Base-by-base conservation (phyloP, 2,888 invertebrate species). In the Cryptocephalus primarius region DNA sequence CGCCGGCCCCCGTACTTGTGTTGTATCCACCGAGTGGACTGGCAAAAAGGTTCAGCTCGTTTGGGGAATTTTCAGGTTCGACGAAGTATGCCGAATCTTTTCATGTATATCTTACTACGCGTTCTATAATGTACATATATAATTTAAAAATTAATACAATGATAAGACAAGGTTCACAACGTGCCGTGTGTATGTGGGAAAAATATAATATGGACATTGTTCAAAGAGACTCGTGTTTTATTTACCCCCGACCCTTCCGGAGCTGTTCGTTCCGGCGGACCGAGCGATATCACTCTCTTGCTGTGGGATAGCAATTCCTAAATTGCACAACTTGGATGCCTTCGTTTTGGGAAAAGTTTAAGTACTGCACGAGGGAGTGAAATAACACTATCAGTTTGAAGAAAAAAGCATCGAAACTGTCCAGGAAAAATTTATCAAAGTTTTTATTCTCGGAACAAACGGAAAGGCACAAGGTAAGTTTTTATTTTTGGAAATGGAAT, bases 131-230 rank as follows among this genome's bases (percentile, higher is more conserved):
- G 80, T 80, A 81, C 77, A 80, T 65, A 64, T 63, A 64, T 78
- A 78, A 78, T 78, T 79, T 78, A 51, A 46, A 79, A 12, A 40
- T 12, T 40, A 40, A 78, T 78, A 79, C 77, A 78, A 79, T 79
- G 82, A 82, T 81, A 83, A 83, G 83, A 83, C 82, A 83, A 84
- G 84, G 84, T 85, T 85, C 85, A 85, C 85, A 83, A 84, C 83
- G 85, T 85, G 85, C 85, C 85, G 85, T 84, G 84, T 84, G 84
- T 85, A 84, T 85, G 84, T 85, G 85, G 82, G 83, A 76, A 75
- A 83, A 82, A 60, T 57, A 83, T 83, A 83, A 83, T 83, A 83
- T 83, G 84, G 83, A 85, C 83, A 84, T 83, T 85, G 85, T 85
- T 84, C 83, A 85, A 83, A 82, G 78, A 77, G 22, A 66, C 45